These are phyloP conservation scores for Glomeris marginata DNA, from an alignment of 2,888 invertebrate species.

Conservation along the genomic window DNA sequence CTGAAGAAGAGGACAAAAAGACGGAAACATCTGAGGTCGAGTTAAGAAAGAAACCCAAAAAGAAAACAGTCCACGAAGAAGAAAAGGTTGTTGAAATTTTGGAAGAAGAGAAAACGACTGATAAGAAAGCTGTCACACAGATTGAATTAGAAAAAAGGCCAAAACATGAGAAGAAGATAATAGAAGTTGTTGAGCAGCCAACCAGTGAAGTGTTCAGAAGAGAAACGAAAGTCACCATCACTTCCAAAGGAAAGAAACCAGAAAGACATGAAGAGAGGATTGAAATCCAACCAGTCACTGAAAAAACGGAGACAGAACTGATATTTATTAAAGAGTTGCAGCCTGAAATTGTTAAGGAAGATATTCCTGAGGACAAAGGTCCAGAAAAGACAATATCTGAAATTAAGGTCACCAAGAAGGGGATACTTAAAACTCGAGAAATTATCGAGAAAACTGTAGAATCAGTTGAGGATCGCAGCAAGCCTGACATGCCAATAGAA, in stretches of 20 bases:
- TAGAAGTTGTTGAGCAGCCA: constrained; percentile 59
- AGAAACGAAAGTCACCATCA: too few relatives aligned
- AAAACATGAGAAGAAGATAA: constrained; percentile 68
- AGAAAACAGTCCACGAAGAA: too few relatives aligned
- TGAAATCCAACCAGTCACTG: neutral
- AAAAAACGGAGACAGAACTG: neutral
- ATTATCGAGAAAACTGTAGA: neutral
- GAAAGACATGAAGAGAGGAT: neutral
- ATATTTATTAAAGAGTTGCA: neutral
- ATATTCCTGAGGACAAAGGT: neutral
- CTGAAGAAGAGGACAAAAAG: too few relatives aligned
- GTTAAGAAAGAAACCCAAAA: too few relatives aligned
- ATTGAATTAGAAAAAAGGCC: constrained; percentile 40
- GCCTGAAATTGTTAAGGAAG: too few relatives aligned
- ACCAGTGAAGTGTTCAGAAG: too few relatives aligned
- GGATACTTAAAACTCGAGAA: neutral
- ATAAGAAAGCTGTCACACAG: too few relatives aligned
- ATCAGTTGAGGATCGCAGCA: neutral
- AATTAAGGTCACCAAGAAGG: neutral
- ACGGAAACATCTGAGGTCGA: too few relatives aligned
- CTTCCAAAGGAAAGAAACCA: neutral
- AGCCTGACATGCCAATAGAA: constrained; percentile 6
- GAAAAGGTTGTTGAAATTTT: constrained; percentile 35
- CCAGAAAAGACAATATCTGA: neutral
- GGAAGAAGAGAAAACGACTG: constrained; percentile 24